phyloP scores from a whole-genome alignment of 2,797 vertebrate genomes.

The Gorsachius magnificus region DNA sequence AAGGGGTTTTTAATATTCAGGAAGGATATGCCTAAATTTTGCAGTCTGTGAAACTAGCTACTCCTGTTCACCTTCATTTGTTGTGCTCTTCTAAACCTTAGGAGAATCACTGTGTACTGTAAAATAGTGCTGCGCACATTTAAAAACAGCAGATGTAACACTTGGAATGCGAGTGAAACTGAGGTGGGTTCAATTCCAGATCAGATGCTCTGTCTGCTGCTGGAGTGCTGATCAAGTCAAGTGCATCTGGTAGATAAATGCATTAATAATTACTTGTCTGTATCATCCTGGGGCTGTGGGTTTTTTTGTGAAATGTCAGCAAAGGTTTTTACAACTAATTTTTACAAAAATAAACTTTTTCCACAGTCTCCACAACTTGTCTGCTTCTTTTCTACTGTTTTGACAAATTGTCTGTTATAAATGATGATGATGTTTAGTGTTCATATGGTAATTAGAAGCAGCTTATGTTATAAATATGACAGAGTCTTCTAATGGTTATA shows the following conservation, averaged over 20 bases:
- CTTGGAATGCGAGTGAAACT: constrained; percentile 20
- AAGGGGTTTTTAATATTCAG: constrained; percentile 48
- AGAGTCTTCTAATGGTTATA: constrained; percentile 21
- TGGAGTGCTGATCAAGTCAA: constrained; percentile 49
- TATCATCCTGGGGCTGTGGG: not conserved
- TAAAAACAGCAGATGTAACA: constrained; percentile 43
- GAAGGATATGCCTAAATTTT: not conserved
- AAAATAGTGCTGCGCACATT: constrained; percentile 22
- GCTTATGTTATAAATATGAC: constrained; percentile 55
- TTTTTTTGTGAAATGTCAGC: not conserved
- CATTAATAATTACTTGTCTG: constrained; percentile 14
- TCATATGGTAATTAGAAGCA: constrained; percentile 58
- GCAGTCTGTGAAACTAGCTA: constrained; percentile 16
- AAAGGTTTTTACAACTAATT: constrained; percentile 26
- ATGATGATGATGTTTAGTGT: constrained; percentile 43
- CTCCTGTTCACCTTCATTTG: constrained; percentile 48
- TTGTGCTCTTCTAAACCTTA: constrained; percentile 36
- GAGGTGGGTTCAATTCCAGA: constrained; percentile 50
- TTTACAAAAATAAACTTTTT: constrained; percentile 35
- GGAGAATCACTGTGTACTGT: constrained; percentile 17
- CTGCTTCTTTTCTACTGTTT: constrained; percentile 41
- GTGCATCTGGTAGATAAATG: constrained; percentile 42
- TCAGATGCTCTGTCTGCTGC: constrained; percentile 54
- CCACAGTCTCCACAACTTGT: not conserved
- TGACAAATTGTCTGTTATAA: constrained; percentile 63